A percentile compares a stretch with the other conserved stretches of the same genome.
Conservation (phyloP, 2,113 vertebrate genomes). For the Bubo scandiacus region DNA sequence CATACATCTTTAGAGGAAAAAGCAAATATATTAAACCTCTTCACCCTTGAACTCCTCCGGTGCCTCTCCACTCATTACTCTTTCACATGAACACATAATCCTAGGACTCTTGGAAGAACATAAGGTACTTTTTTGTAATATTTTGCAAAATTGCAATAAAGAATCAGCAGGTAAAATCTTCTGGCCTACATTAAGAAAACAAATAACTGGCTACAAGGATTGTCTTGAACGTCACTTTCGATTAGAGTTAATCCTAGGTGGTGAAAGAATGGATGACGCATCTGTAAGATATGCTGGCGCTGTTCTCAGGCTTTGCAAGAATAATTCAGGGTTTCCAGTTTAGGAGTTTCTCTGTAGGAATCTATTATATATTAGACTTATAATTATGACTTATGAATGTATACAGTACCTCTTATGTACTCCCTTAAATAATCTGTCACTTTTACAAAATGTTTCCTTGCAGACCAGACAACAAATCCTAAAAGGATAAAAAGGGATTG, state of each 20-base stretch:
- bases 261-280: constrained; percentile 30
- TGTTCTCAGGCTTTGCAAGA: not conserved
- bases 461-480: not conserved
- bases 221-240: constrained; percentile 14
- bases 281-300: constrained; percentile 12
- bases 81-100: not conserved
- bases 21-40: not conserved
- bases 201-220: not conserved
- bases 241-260: constrained; percentile 49
- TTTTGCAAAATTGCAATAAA: not conserved
- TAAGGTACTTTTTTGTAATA: not conserved
- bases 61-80: not conserved
- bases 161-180: constrained; percentile 18
- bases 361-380: not conserved
- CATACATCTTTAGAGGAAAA: not conserved
- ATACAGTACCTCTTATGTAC: not conserved
- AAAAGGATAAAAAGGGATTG: not conserved
- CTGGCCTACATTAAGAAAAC: constrained; percentile 16
- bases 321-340: not conserved
- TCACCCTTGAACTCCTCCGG: not conserved
- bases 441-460: not conserved
- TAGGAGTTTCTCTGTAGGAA: not conserved
- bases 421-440: not conserved
- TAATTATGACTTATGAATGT: not conserved
- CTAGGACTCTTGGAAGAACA: not conserved